phyloP scores from a whole-genome alignment of 2,888 invertebrate species.

The Agrochola lota region DNA sequence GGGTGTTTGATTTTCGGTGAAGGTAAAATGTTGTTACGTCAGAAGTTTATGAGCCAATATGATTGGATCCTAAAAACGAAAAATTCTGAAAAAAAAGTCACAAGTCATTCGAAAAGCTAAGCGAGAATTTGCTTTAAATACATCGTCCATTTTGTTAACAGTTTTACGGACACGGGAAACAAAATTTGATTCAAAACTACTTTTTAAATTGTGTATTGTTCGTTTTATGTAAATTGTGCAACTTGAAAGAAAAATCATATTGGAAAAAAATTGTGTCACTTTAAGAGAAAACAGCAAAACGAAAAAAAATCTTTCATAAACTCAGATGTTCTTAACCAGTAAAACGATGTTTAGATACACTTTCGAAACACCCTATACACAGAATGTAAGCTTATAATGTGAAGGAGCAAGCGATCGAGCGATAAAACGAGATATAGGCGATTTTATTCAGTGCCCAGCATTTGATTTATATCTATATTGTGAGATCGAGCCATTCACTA shows the following conservation, averaged over 20 bases:
- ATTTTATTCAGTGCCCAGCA: slow-evolving; percentile 84
- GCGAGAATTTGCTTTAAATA: neutral
- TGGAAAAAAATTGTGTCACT: neutral
- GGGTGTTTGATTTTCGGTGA: slow-evolving; percentile 60
- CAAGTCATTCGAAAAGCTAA: neutral
- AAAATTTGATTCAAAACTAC: neutral
- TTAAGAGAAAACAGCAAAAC: neutral
- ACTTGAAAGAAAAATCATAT: neutral
- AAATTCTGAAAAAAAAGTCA: neutral
- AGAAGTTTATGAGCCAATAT: neutral
- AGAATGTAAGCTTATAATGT: slow-evolving; percentile 74
- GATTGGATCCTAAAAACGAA: neutral
- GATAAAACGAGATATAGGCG: slow-evolving; percentile 84
- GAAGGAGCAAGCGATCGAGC: slow-evolving; percentile 81
- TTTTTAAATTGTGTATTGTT: neutral
- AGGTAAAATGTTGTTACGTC: neutral
- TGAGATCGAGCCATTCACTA: slow-evolving; percentile 72
- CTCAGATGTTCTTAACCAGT: neutral
- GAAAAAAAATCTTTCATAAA: neutral
- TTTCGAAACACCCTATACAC: slow-evolving; percentile 65
- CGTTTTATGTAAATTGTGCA: neutral
- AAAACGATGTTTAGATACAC: neutral
- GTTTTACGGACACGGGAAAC: neutral
- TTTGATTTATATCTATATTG: slow-evolving; percentile 89
- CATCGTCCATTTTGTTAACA: neutral